Conservation (phyloP, 2,113 vertebrate species). For the Zosterops japonicus region DNA sequence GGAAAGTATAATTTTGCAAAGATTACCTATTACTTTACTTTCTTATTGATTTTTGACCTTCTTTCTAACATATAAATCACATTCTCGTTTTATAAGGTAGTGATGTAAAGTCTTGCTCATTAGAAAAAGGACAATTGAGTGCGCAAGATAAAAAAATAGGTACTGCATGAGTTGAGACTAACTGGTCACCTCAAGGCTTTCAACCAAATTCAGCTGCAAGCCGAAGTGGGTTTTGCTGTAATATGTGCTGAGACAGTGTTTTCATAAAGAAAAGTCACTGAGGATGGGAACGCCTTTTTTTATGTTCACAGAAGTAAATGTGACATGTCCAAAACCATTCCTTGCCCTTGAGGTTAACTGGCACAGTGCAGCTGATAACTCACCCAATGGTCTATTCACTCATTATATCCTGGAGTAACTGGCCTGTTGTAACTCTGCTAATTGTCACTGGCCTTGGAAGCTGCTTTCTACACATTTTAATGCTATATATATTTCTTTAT, state of each 20-base stretch:
- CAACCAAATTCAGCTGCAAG: neutral
- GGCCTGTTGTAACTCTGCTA: neutral
- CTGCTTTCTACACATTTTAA: neutral
- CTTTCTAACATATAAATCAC: neutral
- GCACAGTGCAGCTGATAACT: neutral
- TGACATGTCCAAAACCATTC: neutral
- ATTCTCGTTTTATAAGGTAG: neutral
- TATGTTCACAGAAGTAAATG: neutral
- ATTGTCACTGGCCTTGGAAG: neutral
- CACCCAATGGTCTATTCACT: neutral
- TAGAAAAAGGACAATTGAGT: neutral
- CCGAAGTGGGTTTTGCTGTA: neutral
- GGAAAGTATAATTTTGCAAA: neutral
- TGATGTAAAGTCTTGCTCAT: neutral
- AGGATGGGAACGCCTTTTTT: neutral
- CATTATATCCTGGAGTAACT: neutral
- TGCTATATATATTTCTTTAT: neutral
- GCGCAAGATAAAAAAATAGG: neutral
- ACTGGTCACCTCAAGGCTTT: neutral
- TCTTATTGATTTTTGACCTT: neutral
- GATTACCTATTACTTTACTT: neutral
- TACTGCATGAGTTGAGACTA: neutral
- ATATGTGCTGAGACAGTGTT: neutral
- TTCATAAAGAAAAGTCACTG: neutral
- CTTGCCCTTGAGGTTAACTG: neutral